Base-by-base conservation (phyloP, 1,140 invertebrate species). In the Drosophila ironensis region DNA sequence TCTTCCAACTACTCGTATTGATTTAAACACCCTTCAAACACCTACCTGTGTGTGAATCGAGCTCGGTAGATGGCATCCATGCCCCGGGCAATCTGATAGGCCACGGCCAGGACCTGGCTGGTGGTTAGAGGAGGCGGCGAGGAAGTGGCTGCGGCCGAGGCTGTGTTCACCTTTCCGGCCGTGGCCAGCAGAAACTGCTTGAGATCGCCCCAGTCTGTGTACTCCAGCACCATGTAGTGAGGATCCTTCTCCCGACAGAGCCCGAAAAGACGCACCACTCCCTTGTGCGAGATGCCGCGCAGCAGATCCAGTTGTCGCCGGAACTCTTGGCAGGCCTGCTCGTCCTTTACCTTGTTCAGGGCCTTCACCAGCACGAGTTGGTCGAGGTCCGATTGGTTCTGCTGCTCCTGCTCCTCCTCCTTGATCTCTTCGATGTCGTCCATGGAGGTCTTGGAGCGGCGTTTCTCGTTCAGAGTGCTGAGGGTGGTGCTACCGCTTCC, bases 191-290 rank as follows among this genome's bases (percentile, higher is more conserved):
- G 91, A 90, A 98, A 98, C 88, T 97, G 96, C 72, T 98, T 98
- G 44, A 98, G 91, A 89, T 98, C 97, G n/a, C 97, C 97, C 97
- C 97, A 98, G 84, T 98, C 97, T 16, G 96, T 97, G 84, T 97
- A 96, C 87, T 98, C 96, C 3, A 97, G 90, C 9, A 98, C 93
- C 93, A 98, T 94, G 80, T 95, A 97, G 86, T 97, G 95, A 0
- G 97, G 97, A 60, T 97, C 95, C 8, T 93, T 92, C 44, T 97
- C 96, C 24, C 94, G 92, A 88, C 96, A 97, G 38, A 98, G 91
- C 0, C 96, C 97, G 33, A 96, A 91, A 5, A 98, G 90, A 40
- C 94, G 94, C 0, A 93, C 93, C 0, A 98, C 92, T 84, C 96
- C 94, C 38, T 95, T 94, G 88, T 98, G 96, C 11, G 94, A 93